Evolutionary conservation across 1,140 invertebrate species (phyloP).

Genomic region (Reticulitermes speratus): DNA sequence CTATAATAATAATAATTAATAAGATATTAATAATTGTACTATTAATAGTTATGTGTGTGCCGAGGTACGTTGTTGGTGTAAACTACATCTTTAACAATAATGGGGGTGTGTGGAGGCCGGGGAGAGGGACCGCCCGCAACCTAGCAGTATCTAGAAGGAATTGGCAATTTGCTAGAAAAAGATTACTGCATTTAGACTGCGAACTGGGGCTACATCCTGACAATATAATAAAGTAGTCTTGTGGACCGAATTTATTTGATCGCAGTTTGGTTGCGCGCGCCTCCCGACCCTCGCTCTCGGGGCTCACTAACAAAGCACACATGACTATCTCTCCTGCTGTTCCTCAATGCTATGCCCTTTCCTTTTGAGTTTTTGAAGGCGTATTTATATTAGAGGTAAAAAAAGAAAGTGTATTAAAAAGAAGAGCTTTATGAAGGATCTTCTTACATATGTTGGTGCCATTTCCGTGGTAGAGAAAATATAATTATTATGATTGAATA

Average conservation of each 20-base stretch:
- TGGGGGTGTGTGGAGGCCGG: slow-evolving; percentile 31
- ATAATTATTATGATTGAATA: slow-evolving; percentile 26
- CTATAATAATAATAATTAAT: slow-evolving; percentile 39
- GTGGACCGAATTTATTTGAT: neutral
- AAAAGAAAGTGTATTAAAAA: neutral
- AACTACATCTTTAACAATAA: slow-evolving; percentile 35
- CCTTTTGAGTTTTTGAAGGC: slow-evolving; percentile 31
- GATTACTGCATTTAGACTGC: neutral
- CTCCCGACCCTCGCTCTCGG: slow-evolving; percentile 33
- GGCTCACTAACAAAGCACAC: slow-evolving; percentile 36
- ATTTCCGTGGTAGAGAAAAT: slow-evolving; percentile 30
- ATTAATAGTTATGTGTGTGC: slow-evolving; percentile 42
- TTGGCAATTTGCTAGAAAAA: neutral
- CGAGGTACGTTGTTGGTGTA: slow-evolving; percentile 39
- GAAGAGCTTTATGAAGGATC: slow-evolving; percentile 25
- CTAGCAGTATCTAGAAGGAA: neutral
- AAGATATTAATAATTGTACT: slow-evolving; percentile 42
- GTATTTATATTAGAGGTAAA: slow-evolving; percentile 32
- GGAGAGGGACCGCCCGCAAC: slow-evolving; percentile 6
- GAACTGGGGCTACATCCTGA: neutral
- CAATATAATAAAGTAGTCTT: neutral
- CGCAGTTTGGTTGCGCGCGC: slow-evolving; percentile 5
- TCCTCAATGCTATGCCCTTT: slow-evolving; percentile 37
- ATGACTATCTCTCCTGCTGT: slow-evolving; percentile 35
- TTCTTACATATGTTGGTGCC: slow-evolving; percentile 32